Conservation (phyloP, 2,888 invertebrate species). For the Sialis fuliginosa region DNA sequence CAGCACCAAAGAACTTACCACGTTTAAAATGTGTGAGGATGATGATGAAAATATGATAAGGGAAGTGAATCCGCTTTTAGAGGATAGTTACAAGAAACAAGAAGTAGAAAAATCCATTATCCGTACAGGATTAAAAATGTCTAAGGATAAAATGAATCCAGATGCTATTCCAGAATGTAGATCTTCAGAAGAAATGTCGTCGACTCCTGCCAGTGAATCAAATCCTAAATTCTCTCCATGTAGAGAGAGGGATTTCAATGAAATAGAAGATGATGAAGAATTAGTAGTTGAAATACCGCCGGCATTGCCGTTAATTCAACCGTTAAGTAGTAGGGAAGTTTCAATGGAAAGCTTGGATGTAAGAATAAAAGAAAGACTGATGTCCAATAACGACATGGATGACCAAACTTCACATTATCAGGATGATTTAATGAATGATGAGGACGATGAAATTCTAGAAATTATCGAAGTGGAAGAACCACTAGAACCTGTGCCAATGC, state of each 20-base stretch:
- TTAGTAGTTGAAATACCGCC: conserved; percentile 66
- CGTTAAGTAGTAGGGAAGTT: conserved; percentile 62
- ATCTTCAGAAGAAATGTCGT: conserved; percentile 16
- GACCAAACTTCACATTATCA: conserved; percentile 14
- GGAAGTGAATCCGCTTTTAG: conserved; percentile 26
- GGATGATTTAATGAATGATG: conserved; percentile 20
- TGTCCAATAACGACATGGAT: conserved; percentile 34
- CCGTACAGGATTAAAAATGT: conserved; percentile 37
- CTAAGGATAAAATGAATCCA: conserved; percentile 11
- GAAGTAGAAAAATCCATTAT: conserved; percentile 41
- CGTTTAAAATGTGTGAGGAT: conserved; percentile 41
- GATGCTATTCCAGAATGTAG: conserved; percentile 21
- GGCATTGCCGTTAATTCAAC: conserved; percentile 60
- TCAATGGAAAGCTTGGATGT: conserved; percentile 69
- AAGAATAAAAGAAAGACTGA: conserved; percentile 51
- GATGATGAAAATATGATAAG: conserved; percentile 20
- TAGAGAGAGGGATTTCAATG: conserved; percentile 29
- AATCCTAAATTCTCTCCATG: conserved; percentile 16
- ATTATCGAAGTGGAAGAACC: conserved; percentile 66
- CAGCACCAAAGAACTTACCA: conserved; percentile 38
- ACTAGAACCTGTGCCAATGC: conserved; percentile 68
- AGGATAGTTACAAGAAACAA: conserved; percentile 34
- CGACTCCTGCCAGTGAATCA: conserved; percentile 14
- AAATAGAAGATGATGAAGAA: conserved; percentile 63
- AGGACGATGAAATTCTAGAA: conserved; percentile 58